Base-by-base conservation (phyloP, 2,888 invertebrate genomes). In the Apeira syringaria region DNA sequence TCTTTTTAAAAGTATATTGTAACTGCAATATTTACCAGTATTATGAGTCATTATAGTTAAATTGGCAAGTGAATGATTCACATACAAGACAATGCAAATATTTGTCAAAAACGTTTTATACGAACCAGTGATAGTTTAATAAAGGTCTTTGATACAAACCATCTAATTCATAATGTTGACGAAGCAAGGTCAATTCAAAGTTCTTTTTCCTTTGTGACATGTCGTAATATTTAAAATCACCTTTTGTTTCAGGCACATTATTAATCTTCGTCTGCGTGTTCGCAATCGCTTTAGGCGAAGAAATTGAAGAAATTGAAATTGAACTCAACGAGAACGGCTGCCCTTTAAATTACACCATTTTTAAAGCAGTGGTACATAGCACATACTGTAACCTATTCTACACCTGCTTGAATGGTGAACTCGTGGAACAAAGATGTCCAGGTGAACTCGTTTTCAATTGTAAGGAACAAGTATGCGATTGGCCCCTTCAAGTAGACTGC, bases 361-460 rank as follows among this genome's bases (percentile, higher is more conserved):
- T 15, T 20, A 15, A 30, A 31, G 22, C 34, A 10, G 10, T 50
- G 1, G 28, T 46, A 10, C 49, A 56, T 10, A 36, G 42, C 8
- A 30, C 18, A 0, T 42, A 52, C 27, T 56, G 56, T 33, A 37
- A 56, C 13, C 11, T 36, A 3, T 56, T 50, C 33, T 54, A 54
- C 30, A 37, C 29, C 17, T 56, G 56, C 26, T 20, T 26, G 2
- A 7, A 11, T 8, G 50, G 48, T 5, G 12, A 12, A 3, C 46
- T 22, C 7, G 3, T 36, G 1, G 34, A 11, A 3, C 32, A 31
- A 5, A 8, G 1, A 2, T 56, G 56, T 22, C 45, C 50, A 3
- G 18, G 6, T 10, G 26, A 9, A 4, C 35, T 50, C 3, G 1
- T 47, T 1, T 56, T 42, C 36, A 49, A 54, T 20, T 6, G 11